Base-by-base conservation (phyloP, 2,113 vertebrate genomes). In the Ptyas mucosa region DNA sequence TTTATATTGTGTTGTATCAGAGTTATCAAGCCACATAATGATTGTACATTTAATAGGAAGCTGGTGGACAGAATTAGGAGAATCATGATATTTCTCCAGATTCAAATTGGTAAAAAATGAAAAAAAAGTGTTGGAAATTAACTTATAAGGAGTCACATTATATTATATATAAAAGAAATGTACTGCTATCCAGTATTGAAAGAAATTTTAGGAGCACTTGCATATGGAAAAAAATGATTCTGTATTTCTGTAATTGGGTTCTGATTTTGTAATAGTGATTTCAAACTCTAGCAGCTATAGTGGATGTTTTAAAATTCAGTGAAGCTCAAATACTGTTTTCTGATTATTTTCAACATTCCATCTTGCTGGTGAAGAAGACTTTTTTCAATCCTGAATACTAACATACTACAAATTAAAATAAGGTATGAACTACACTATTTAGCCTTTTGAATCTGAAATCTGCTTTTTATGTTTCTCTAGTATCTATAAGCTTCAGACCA, bases 391-490 rank as follows among this genome's bases (percentile, higher is more conserved):
- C 18, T 43, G 43, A 81, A 11, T 89, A 54, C 51, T 34, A 21
- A 81, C 53, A 85, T 85, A 51, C 52, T 53, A 88, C 53, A 93
- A 52, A 57, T 88, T 88, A 91, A 49, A 26, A 39, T 69, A 58
- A 51, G 52, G 3, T 81, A 39, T 85, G 52, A 81, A 29, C 64
- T 75, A 14, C 53, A 39, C 6, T 81, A 26, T 87, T 88, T 93
- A 88, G 52, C 34, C 52, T 88, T 93, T 52, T 52, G 46, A 85
- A 93, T 85, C 29, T 51, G 43, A 93, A 90, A 14, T 29, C 61
- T 49, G 52, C 15, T 85, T 91, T 85, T 93, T 61, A 93, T 14
- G 15, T n/a, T 69, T 85, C 87, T 58, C 87, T 89, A 89, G 52
- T 23, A 34, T 89, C 64, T 43, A 91, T 89, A 91, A 88, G 69